These are phyloP conservation scores for Nylanderia fulva DNA, from an alignment of 1,140 invertebrate species.

Conservation along the genomic window DNA sequence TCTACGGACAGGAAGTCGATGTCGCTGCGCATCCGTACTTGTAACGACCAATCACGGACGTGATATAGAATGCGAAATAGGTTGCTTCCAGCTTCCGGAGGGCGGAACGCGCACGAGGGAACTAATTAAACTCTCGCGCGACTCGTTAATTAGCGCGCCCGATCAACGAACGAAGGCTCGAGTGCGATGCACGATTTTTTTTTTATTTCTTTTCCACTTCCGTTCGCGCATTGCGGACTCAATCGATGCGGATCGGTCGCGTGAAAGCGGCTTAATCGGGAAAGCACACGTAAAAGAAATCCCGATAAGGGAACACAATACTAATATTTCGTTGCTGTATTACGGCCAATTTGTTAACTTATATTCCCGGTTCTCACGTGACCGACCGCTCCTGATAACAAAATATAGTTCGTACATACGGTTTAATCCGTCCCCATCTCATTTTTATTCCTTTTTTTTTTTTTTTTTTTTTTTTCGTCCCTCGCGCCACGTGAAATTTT, in stretches of 20 bases:
- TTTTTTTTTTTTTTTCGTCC: background rate
- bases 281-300: background rate
- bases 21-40: slow-evolving; percentile 71
- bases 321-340: slow-evolving; percentile 29
- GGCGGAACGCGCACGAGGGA: slow-evolving; percentile 29
- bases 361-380: slow-evolving; percentile 35
- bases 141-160: slow-evolving; percentile 49
- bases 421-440: background rate
- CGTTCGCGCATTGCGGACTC: background rate
- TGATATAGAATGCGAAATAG: slow-evolving; percentile 55
- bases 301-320: slow-evolving; percentile 27
- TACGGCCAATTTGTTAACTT: slow-evolving; percentile 36
- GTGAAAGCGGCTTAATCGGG: background rate
- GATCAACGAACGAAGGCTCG: background rate
- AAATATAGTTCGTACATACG: background rate
- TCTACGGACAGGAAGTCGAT: slow-evolving; percentile 69
- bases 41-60: slow-evolving; percentile 74
- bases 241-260: slow-evolving; percentile 24
- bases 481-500: background rate
- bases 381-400: background rate
- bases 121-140: slow-evolving; percentile 71
- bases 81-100: slow-evolving; percentile 65
- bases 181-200: background rate
- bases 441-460: slow-evolving; percentile 3
- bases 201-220: slow-evolving; percentile 9